These are phyloP conservation scores for Chrysopa pallens DNA, from an alignment of 1,140 invertebrate species.

Conservation along the genomic window DNA sequence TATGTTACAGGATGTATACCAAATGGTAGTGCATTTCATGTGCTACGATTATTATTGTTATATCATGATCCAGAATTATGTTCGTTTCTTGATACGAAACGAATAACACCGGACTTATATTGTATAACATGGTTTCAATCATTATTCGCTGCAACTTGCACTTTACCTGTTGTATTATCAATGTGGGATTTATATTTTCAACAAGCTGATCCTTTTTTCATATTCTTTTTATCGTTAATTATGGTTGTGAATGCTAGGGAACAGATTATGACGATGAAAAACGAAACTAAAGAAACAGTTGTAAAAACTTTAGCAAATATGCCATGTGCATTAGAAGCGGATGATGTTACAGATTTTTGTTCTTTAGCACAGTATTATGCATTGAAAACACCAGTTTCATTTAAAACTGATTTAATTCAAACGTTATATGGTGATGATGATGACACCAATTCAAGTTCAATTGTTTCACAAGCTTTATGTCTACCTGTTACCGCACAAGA, in stretches of 20 bases:
- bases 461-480: conserved; percentile 78
- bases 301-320: conserved; percentile 55
- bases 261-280: conserved; percentile 64
- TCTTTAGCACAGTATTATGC: conserved; percentile 88
- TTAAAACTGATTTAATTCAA: conserved; percentile 53
- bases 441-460: conserved; percentile 18
- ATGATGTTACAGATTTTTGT: conserved; percentile 95
- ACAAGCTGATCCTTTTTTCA: conserved; percentile 87
- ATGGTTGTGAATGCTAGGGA: conserved; percentile 94
- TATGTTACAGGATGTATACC: conserved; percentile 25
- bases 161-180: conserved; percentile 63
- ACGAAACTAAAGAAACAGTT: conserved; percentile 50
- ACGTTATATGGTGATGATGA: conserved; percentile 23
- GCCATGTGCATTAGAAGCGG: conserved; percentile 71
- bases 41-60: conserved; percentile 72
- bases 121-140: conserved; percentile 78
- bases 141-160: conserved; percentile 76
- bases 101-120: conserved; percentile 86
- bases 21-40: conserved; percentile 49
- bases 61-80: conserved; percentile 98
- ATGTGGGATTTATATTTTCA: conserved; percentile 99
- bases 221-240: conserved; percentile 88
- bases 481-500: conserved; percentile 81
- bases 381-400: conserved; percentile 80
- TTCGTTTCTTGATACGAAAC: conserved; percentile 89